Evolutionary conservation across 2,888 invertebrate genomes (phyloP).

Genomic region (Diarsia rubi): DNA sequence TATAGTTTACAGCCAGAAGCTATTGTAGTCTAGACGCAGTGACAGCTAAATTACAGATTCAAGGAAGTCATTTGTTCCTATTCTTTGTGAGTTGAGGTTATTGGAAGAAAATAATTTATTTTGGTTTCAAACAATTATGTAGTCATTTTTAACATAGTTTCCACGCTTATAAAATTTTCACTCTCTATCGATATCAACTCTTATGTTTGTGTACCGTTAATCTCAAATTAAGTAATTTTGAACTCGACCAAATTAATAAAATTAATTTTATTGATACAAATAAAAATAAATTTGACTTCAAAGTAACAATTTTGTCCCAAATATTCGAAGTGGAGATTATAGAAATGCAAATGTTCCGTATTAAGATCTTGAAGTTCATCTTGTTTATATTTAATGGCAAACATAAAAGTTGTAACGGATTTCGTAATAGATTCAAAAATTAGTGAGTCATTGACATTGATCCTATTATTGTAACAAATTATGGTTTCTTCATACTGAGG

Average conservation of each 20-base stretch:
- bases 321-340: constrained; percentile 56
- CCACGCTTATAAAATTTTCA: constrained; percentile 8
- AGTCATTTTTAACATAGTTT: neutral
- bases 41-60: constrained; percentile 22
- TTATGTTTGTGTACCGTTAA: constrained; percentile 22
- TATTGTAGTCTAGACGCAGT: constrained; percentile 8
- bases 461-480: constrained; percentile 67
- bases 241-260: constrained; percentile 50
- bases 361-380: constrained; percentile 59
- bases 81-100: constrained; percentile 13
- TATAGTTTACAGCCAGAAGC: constrained; percentile 3
- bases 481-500: constrained; percentile 39
- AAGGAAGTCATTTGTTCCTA: constrained; percentile 14
- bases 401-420: constrained; percentile 60
- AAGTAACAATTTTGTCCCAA: constrained; percentile 48
- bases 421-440: constrained; percentile 59
- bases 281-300: constrained; percentile 59
- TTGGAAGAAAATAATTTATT: constrained; percentile 10
- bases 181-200: neutral
- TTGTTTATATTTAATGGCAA: constrained; percentile 46
- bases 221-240: constrained; percentile 54
- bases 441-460: constrained; percentile 55
- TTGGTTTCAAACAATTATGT: neutral
- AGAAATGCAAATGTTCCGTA: constrained; percentile 63
- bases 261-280: constrained; percentile 55